Base-by-base conservation (phyloP, 53 echinoderm and acorn worm species). In the Holothuria scabra region DNA sequence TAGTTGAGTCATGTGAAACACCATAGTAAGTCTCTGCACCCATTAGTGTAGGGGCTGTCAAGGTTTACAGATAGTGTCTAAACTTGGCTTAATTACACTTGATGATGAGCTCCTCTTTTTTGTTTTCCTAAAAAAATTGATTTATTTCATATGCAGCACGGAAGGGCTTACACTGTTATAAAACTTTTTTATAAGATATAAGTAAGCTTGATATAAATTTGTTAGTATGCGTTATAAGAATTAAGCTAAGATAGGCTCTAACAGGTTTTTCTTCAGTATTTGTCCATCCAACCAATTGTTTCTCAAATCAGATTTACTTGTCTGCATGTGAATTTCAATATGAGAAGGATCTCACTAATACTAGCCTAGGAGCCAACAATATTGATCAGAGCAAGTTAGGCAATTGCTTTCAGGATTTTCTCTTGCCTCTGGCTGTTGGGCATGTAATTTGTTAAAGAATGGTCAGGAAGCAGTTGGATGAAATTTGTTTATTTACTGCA, bases 11-110 rank as follows among this genome's bases (percentile, higher is more conserved):
- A 12, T 76, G 76, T 58, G 28, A 30, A 25, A 76, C 76, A 8
- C 76, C 76, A 56, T 76, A 76, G 76, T 58, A 31, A 76, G 76
- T 76, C 12, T 76, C 26, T 74, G 48, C 48, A 48, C 1, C 5
- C 48, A 5, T 30, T 64, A 3, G 5, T 30, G 11, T 18, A 64
- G 64, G 5, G 5, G 62, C 9, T 14, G 23, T n/a, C 64, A 64
- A 64, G 64, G 64, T n/a, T 21, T 64, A 64, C 24, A 64, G 23
- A 64, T 5, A 12, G 24, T 64, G 64, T 5, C 64, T 64, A n/a
- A 64, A 28, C 24, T 24, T 22, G 64, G n/a, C n/a, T n/a, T n/a
- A n/a, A n/a, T n/a, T n/a, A n/a, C n/a, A 5, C 64, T 64, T 64
- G 64, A 64, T 64, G 64, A 64, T 64, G 64, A 26, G 64, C 64